Conservation (phyloP, 2,797 vertebrate species). For the Limnodromus scolopaceus region DNA sequence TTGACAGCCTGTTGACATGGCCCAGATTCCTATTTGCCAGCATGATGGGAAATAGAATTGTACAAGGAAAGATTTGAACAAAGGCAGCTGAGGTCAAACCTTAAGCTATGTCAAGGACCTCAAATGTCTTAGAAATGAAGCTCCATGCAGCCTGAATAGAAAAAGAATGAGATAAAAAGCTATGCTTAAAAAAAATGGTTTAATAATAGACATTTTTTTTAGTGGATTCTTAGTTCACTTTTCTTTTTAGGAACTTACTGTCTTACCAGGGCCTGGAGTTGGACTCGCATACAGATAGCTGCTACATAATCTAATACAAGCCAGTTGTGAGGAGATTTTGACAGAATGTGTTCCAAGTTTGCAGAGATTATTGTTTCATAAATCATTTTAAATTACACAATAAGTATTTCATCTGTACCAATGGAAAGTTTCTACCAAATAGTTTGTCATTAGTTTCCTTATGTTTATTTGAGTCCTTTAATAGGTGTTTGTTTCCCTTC, state of each 20-base stretch:
- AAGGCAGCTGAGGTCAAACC: not conserved
- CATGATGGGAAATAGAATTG: not conserved
- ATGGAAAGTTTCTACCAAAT: not conserved
- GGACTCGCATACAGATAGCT: not conserved
- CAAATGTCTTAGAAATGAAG: not conserved
- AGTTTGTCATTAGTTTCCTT: not conserved
- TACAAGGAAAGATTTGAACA: not conserved
- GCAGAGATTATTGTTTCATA: not conserved
- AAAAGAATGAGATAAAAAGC: not conserved
- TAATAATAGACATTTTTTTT: not conserved
- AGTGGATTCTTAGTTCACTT: not conserved
- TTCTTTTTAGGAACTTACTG: not conserved
- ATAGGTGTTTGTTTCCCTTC: not conserved
- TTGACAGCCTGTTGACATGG: not conserved
- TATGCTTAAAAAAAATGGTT: accelerated
- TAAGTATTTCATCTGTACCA: not conserved
- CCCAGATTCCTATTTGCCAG: not conserved
- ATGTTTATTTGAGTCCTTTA: not conserved
- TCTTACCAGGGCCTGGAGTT: not conserved
- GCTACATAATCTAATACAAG: not conserved
- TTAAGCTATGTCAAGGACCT: not conserved
- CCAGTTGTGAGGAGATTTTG: not conserved
- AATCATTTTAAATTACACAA: not conserved
- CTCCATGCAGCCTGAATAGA: not conserved
- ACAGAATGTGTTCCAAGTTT: not conserved